Evolutionary conservation across 1,140 invertebrate species (phyloP).

Genomic region (Odontomachus brunneus): DNA sequence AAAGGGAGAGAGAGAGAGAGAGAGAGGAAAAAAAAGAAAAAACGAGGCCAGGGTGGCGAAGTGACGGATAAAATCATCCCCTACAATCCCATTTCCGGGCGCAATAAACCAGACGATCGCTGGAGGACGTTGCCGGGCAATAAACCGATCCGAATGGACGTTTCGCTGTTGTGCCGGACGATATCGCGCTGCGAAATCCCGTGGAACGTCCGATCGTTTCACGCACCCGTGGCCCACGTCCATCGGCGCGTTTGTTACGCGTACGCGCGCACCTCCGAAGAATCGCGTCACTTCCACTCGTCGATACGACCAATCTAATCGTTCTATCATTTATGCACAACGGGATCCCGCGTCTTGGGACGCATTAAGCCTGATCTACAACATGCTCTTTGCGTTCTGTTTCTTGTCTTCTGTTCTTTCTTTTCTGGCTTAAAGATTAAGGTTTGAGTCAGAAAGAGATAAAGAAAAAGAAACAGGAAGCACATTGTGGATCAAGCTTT

Average conservation of each 20-base stretch:
- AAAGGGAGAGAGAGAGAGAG: conserved; percentile 19
- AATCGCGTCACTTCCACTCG: conserved; percentile 16
- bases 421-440: no score
- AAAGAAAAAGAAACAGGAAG: no score
- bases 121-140: conserved; percentile 68
- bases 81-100: conserved; percentile 78
- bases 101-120: conserved; percentile 76
- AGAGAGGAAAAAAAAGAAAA: conserved; percentile 33
- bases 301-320: conserved; percentile 20
- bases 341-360: not conserved
- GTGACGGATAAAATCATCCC: conserved; percentile 68
- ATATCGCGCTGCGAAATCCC: conserved; percentile 74
- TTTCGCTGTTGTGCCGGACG: conserved; percentile 55
- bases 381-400: no score
- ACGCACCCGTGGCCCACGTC: conserved; percentile 65
- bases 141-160: conserved; percentile 78
- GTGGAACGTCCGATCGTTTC: conserved; percentile 77
- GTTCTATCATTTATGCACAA: not conserved
- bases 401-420: no score
- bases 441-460: no score
- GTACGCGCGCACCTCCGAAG: not conserved
- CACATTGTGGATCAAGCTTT: no score
- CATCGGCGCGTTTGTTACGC: not conserved
- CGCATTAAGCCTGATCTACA: no score
- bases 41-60: conserved; percentile 43